Percentiles rank a stretch among this genome's conserved stretches.
Evolutionary conservation across 2,113 vertebrate genomes (phyloP).

Genomic region (Vidua macroura): DNA sequence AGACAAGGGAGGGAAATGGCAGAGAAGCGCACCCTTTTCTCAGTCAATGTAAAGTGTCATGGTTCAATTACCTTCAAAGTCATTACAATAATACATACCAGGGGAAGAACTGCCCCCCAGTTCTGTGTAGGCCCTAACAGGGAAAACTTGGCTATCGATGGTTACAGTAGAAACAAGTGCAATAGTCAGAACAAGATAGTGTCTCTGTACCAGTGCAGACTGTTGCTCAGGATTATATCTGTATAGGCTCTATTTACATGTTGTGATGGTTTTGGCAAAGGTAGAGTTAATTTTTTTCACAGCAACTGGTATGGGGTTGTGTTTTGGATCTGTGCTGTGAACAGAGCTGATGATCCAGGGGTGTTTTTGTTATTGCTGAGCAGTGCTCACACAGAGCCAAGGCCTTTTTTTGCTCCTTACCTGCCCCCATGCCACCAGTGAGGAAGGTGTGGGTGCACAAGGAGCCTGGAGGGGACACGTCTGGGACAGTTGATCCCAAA

Average conservation of each 20-base stretch:
- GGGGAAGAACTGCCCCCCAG: not conserved
- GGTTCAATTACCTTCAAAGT: not conserved
- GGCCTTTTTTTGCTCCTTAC: not conserved
- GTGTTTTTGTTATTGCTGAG: not conserved
- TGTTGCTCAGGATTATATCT: not conserved
- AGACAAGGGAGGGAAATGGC: not conserved
- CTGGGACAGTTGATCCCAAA: not conserved
- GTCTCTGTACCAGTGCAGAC: not conserved
- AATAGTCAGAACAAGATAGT: not conserved
- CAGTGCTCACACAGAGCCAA: not conserved
- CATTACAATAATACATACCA: accelerated
- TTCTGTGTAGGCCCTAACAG: not conserved
- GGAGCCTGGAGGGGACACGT: not conserved
- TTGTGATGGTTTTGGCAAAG: not conserved
- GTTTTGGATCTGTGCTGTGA: not conserved
- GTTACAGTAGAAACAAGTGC: not conserved
- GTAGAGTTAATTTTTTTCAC: not conserved
- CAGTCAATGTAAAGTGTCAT: not conserved
- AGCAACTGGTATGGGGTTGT: not conserved
- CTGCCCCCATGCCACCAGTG: accelerated
- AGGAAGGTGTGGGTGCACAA: not conserved
- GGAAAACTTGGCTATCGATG: not conserved
- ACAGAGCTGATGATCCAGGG: not conserved
- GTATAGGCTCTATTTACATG: not conserved
- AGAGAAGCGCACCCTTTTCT: not conserved